These are phyloP conservation scores for Pungitius pungitius DNA, from an alignment of 2,113 vertebrate species.

Conservation along the genomic window DNA sequence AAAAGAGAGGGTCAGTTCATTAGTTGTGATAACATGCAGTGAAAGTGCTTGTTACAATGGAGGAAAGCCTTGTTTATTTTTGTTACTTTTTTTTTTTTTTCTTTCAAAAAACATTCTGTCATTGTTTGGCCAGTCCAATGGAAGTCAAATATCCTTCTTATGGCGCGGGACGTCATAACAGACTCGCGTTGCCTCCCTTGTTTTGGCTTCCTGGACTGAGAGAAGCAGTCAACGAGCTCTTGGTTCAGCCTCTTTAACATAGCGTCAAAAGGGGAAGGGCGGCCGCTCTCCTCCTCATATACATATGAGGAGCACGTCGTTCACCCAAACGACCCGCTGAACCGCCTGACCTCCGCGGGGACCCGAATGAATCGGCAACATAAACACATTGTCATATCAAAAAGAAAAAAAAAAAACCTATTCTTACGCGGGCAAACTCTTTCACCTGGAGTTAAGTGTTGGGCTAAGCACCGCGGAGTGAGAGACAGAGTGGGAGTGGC, in stretches of 20 bases:
- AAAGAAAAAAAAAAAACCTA: constrained; percentile 11
- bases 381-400: constrained; percentile 21
- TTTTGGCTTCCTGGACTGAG: constrained; percentile 71
- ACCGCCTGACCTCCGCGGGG: constrained; percentile 28
- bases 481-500: constrained; percentile 56
- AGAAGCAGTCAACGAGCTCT: constrained; percentile 70
- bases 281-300: constrained; percentile 60
- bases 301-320: constrained; percentile 61
- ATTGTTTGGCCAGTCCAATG: constrained; percentile 61
- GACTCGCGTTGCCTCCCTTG: constrained; percentile 57
- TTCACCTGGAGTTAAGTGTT: constrained; percentile 41
- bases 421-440: constrained; percentile 20
- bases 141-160: constrained; percentile 68
- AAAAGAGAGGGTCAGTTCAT: constrained; percentile 65
- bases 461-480: constrained; percentile 37
- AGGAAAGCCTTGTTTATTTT: constrained; percentile 58
- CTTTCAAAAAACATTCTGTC: constrained; percentile 55
- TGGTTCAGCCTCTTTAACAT: constrained; percentile 71
- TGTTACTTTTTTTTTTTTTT: neutral
- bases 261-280: constrained; percentile 63
- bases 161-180: constrained; percentile 57
- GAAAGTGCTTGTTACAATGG: constrained; percentile 60
- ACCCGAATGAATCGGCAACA: constrained; percentile 23
- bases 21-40: constrained; percentile 51
- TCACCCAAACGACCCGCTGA: constrained; percentile 51